Conservation (phyloP, 2,888 invertebrate species). For the Zootermopsis nevadensis region DNA sequence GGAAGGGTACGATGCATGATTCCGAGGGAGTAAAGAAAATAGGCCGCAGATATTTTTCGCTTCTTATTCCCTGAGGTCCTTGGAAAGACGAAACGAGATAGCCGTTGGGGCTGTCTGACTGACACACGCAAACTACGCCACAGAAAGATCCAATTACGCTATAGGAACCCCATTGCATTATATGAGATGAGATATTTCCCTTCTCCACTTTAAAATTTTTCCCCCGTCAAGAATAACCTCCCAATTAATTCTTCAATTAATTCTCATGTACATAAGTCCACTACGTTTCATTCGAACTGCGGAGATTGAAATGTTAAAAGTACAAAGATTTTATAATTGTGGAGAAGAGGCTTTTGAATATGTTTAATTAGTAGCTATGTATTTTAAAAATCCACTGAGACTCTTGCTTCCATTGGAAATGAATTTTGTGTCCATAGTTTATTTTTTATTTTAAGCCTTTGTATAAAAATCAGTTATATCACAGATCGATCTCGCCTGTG, state of each 20-base stretch:
- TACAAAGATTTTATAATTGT: not conserved
- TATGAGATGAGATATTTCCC: conserved; percentile 11
- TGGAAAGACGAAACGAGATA: not conserved
- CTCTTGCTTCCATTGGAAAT: too few species aligned
- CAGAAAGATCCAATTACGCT: conserved; percentile 20
- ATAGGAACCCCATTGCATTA: not conserved
- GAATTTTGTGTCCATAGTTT: too few species aligned
- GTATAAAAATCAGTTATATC: too few species aligned
- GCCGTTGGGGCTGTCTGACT: not conserved
- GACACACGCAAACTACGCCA: conserved; percentile 2
- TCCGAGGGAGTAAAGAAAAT: not conserved
- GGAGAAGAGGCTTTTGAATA: not conserved
- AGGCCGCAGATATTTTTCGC: conserved; percentile 11
- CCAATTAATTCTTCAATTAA: conserved; percentile 30
- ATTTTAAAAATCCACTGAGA: too few species aligned
- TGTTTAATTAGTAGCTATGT: not conserved
- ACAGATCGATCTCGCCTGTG: too few species aligned
- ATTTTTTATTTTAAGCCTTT: too few species aligned
- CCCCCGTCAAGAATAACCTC: not conserved
- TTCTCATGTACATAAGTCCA: not conserved
- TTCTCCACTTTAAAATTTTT: not conserved
- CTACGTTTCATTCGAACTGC: not conserved
- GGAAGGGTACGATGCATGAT: conserved; percentile 20
- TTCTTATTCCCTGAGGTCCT: not conserved
- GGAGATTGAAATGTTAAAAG: not conserved